phyloP scores from a whole-genome alignment of 2,797 vertebrate species.

The Sebastes miniatus region DNA sequence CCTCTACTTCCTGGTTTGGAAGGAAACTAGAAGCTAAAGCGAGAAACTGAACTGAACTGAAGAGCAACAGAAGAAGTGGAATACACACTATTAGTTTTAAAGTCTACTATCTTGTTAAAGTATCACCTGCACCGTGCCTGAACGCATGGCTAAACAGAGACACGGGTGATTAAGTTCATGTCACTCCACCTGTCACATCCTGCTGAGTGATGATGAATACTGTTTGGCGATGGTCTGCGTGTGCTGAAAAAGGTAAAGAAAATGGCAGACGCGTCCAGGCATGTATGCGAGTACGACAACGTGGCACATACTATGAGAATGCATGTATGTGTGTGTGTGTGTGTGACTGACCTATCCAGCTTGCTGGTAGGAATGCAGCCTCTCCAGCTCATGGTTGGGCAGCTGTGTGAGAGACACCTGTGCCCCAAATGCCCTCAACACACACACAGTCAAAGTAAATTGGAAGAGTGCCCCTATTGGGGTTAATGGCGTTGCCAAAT shows the following conservation, averaged over 20 bases:
- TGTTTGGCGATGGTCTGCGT: slow-evolving; percentile 65
- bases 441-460: slow-evolving; percentile 4
- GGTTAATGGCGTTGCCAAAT: background rate
- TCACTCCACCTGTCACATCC: slow-evolving; percentile 55
- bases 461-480: slow-evolving; percentile 8
- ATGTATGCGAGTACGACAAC: slow-evolving; percentile 15
- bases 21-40: background rate
- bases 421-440: slow-evolving; percentile 15
- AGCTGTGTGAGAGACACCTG: slow-evolving; percentile 61
- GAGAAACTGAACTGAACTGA: background rate
- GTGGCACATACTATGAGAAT: slow-evolving; percentile 6
- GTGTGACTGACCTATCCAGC: slow-evolving; percentile 11
- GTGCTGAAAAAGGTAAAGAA: slow-evolving; percentile 47
- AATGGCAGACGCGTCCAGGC: slow-evolving; percentile 38
- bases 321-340: background rate
- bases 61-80: background rate
- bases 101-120: slow-evolving; percentile 18
- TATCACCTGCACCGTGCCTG: slow-evolving; percentile 6
- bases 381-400: slow-evolving; percentile 41
- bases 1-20: background rate
- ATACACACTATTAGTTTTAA: slow-evolving; percentile 26
- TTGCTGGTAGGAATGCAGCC: slow-evolving; percentile 41
- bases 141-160: slow-evolving; percentile 24
- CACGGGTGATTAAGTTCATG: slow-evolving; percentile 38
- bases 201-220: slow-evolving; percentile 56